Conservation (phyloP, 1,140 invertebrate genomes). For the Holotrichia oblita region DNA sequence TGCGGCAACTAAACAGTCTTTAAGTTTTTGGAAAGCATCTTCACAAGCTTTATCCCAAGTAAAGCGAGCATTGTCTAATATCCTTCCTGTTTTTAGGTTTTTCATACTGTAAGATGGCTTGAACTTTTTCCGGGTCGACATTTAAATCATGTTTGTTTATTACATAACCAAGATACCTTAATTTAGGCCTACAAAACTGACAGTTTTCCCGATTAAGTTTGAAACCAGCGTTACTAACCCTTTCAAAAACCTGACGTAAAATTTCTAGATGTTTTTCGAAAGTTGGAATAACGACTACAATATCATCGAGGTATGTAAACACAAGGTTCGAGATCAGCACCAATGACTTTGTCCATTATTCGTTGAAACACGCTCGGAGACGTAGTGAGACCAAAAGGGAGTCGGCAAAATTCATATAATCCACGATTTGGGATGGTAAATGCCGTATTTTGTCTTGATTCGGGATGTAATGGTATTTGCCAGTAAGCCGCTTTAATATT, state of each 20-base stretch:
- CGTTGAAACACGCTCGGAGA: conserved; percentile 52
- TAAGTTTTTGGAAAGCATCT: background rate
- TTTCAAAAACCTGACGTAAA: background rate
- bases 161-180: conserved; percentile 12
- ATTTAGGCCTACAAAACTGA: background rate
- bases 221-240: background rate
- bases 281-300: conserved; percentile 42
- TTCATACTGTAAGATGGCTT: background rate
- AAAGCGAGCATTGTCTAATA: background rate
- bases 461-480: conserved; percentile 1
- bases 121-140: background rate
- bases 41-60: background rate
- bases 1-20: background rate
- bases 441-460: background rate
- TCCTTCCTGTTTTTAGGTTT: background rate
- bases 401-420: conserved; percentile 53
- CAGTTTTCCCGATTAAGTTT: background rate
- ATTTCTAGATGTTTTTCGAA: background rate
- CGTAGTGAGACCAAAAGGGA: conserved; percentile 59
- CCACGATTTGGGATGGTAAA: conserved; percentile 48
- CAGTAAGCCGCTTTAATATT: conserved; percentile 7
- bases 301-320: conserved; percentile 51
- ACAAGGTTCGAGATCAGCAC: conserved; percentile 56
- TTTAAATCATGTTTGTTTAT: background rate
- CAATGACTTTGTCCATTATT: conserved; percentile 48